Evolutionary conservation across 2,797 vertebrate genomes (phyloP).

Genomic region (Melanotaenia maccullochi): DNA sequence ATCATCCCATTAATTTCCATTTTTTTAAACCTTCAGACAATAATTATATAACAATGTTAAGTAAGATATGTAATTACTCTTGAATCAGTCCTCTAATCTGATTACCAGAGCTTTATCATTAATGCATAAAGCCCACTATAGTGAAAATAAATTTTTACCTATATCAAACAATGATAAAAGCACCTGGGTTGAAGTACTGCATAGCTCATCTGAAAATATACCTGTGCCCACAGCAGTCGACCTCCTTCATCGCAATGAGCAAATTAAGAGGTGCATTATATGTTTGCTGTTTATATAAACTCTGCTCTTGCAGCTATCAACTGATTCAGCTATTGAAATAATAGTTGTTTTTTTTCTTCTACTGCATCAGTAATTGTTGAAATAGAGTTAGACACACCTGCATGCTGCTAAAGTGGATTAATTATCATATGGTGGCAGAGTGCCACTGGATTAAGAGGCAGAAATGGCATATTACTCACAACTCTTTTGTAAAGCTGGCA

Average conservation of each 20-base stretch:
- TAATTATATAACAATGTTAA: not conserved
- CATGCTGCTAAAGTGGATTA: constrained; percentile 50
- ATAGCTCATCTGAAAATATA: not conserved
- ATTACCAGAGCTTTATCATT: not conserved
- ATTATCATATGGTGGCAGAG: constrained; percentile 44
- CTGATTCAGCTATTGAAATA: constrained; percentile 26
- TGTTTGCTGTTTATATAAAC: not conserved
- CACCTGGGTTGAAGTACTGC: not conserved
- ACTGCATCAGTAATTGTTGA: constrained; percentile 28
- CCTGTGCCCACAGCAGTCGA: not conserved
- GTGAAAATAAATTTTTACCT: not conserved
- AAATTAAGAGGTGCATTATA: constrained; percentile 2
- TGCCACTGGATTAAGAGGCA: constrained; percentile 44
- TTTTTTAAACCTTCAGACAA: not conserved
- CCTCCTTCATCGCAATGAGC: not conserved
- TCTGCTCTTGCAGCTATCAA: constrained; percentile 9
- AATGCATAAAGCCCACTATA: not conserved
- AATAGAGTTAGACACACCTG: constrained; percentile 51
- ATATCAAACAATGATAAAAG: not conserved
- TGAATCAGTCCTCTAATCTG: constrained; percentile 1
- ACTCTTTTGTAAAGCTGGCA: constrained; percentile 62
- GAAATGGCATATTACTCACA: constrained; percentile 56
- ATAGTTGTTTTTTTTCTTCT: constrained; percentile 16
- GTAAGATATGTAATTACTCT: not conserved
- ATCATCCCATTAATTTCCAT: not conserved